Percentiles rank a stretch among this genome's conserved stretches.
Evolutionary conservation across 2,113 vertebrate genomes (phyloP).

Genomic region (Eretmochelys imbricata): DNA sequence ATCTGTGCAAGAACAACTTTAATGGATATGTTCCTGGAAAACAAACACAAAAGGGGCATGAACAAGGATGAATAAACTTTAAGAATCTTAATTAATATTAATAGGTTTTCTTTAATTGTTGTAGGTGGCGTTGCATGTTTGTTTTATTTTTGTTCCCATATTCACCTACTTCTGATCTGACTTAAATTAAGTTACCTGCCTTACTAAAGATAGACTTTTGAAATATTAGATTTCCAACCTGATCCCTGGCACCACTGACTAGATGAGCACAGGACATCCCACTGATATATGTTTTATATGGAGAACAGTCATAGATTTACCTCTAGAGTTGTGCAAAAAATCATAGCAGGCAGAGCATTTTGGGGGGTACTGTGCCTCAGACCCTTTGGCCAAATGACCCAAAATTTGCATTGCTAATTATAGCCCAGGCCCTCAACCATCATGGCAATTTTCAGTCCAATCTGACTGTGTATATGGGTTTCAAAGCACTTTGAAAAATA

Average conservation of each 20-base stretch:
- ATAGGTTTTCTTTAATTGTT: too few species aligned
- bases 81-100: not conserved
- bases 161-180: fast-evolving
- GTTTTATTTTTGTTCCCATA: not conserved
- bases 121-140: too few species aligned
- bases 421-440: not conserved
- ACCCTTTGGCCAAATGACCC: not conserved
- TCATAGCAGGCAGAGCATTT: not conserved
- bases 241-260: not conserved
- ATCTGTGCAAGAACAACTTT: not conserved
- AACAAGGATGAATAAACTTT: not conserved
- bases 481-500: not conserved
- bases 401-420: not conserved
- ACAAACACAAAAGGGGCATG: not conserved
- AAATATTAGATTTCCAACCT: not conserved
- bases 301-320: not conserved
- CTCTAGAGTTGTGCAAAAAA: not conserved
- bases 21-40: not conserved
- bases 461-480: not conserved
- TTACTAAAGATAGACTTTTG: not conserved
- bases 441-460: not conserved
- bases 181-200: not conserved
- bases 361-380: too few species aligned
- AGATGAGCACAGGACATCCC: not conserved
- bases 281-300: not conserved